Base-by-base conservation (phyloP, 1,140 invertebrate genomes). In the Hylaeus anthracinus region DNA sequence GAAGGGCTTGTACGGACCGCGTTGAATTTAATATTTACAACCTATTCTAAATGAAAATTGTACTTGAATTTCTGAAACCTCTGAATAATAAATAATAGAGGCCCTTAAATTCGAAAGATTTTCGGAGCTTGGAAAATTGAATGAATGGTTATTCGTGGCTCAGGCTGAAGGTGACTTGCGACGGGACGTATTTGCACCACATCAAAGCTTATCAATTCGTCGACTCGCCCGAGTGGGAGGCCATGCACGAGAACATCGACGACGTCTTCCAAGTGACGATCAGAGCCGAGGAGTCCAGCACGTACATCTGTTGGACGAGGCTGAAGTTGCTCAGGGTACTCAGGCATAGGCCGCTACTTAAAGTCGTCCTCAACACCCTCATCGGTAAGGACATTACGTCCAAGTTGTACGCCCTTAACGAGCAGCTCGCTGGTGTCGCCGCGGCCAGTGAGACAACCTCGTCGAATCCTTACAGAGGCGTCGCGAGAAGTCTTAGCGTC, bases 371-470 rank as follows among this genome's bases (percentile, higher is more conserved):
- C 63, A 95, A 96, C 89, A 96, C 95, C 88, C 94, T 98, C 74
- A 96, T 97, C 91, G 97, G 96, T 95, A 97, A 97, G 92, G 97
- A 98, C 90, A 97, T 98, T 88, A 97, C 97, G 2, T 95, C 96
- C 86, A 97, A 98, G 92, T 92, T 97, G 82, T 97, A 97, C 90
- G 96, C 96, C 58, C 94, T 97, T 72, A 97, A 97, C 90, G 97
- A 97, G 89, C 95, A 96, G 81, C 91, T 96, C 66, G 94, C 92
- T 72, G 94, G 94, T 5, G 88, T 94, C 45, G 92, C 94, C 5
- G 90, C 91, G 41, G 84, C 90, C 61, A 83, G 83, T 78, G 90
- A 92, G 80, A 89, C 90, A 81, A 86, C 90, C 70, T 79, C 86
- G 26, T 85, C 86, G 53, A 90, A 91, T 86, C 92, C 91, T 79